Percentiles rank a stretch among this genome's conserved stretches.
phyloP scores from a whole-genome alignment of 2,888 invertebrate species.

The Nasonia oneida region DNA sequence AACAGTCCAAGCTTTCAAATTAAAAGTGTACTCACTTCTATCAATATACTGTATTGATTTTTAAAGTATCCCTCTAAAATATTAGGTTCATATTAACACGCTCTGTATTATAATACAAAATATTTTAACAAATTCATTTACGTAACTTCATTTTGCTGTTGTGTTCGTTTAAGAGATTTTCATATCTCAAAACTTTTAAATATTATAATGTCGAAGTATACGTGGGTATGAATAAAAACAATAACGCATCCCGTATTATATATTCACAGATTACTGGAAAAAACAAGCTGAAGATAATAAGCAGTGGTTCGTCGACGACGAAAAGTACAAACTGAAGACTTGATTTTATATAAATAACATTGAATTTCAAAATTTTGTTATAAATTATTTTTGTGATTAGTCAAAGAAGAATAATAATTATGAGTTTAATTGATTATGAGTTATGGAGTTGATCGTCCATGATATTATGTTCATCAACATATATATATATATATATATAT shows the following conservation, averaged over 20 bases:
- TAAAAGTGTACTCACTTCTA: no score
- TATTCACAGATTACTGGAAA: constrained; percentile 79
- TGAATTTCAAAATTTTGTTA: background rate
- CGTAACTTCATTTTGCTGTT: no score
- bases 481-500: background rate
- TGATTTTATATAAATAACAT: background rate
- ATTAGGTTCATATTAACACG: background rate
- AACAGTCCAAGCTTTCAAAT: no score
- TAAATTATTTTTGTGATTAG: no score
- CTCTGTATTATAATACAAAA: no score
- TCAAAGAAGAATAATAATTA: background rate
- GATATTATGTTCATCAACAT: constrained; percentile 1
- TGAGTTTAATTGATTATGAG: background rate
- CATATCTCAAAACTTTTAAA: background rate
- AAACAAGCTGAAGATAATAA: constrained; percentile 75
- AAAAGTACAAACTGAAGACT: constrained; percentile 74
- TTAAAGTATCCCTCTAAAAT: background rate
- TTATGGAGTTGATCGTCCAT: background rate
- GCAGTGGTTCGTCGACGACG: constrained; percentile 80
- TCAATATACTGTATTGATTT: background rate
- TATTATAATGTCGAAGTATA: background rate
- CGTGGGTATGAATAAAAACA: background rate
- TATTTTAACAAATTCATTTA: background rate
- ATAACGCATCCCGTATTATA: background rate
- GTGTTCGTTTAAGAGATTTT: background rate